phyloP scores from a whole-genome alignment of 2,797 vertebrate species.

The Microctenopoma steveboyesi region DNA sequence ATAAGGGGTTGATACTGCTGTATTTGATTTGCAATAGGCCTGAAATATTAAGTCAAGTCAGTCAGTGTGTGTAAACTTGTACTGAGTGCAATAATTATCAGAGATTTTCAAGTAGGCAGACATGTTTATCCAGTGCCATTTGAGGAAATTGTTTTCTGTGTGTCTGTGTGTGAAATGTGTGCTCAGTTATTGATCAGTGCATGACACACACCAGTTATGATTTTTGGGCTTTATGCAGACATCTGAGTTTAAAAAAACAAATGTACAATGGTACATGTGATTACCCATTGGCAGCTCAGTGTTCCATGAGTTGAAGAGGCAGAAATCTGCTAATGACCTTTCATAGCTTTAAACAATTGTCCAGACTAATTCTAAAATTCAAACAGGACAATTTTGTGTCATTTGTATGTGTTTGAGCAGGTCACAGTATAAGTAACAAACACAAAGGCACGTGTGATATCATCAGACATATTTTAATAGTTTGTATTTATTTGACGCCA shows the following conservation, averaged over 20 bases:
- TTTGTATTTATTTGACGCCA: conserved; percentile 73
- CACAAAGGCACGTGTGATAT: conserved; percentile 1
- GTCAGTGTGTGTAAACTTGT: not conserved
- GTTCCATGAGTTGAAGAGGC: not conserved
- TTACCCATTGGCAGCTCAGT: not conserved
- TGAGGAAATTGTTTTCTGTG: not conserved
- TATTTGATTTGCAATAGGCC: not conserved
- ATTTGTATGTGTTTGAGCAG: not conserved
- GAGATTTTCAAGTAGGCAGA: not conserved
- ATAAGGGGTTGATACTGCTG: not conserved
- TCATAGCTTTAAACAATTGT: not conserved
- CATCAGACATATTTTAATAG: conserved; percentile 62
- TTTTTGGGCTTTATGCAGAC: not conserved
- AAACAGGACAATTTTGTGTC: not conserved
- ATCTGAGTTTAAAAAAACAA: not conserved
- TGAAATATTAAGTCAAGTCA: not conserved
- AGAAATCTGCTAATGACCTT: too few relatives aligned
- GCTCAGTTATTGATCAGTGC: not conserved
- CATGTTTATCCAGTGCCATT: not conserved
- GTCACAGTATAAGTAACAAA: not conserved
- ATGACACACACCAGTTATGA: not conserved
- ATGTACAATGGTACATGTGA: not conserved
- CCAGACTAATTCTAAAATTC: not conserved
- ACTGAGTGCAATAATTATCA: not conserved
- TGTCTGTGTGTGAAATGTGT: too few relatives aligned